These are phyloP conservation scores for Grallaria varia DNA, from an alignment of 2,113 vertebrate genomes.

Conservation along the genomic window DNA sequence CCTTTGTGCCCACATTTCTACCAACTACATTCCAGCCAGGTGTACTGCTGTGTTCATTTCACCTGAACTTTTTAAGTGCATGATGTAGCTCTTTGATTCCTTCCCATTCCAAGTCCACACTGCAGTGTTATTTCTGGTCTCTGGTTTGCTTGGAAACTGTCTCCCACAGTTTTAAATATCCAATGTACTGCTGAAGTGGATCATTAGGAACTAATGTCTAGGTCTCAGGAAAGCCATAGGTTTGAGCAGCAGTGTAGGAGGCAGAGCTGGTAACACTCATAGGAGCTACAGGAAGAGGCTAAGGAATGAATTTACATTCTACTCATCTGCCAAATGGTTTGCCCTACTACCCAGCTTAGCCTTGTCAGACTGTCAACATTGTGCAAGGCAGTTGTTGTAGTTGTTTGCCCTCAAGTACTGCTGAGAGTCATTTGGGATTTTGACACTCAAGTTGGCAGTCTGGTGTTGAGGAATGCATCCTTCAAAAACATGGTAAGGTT, in stretches of 20 bases:
- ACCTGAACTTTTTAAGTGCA: background rate
- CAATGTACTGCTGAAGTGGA: background rate
- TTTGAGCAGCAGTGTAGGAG: background rate
- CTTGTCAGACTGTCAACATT: background rate
- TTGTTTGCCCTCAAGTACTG: background rate
- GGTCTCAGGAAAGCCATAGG: background rate
- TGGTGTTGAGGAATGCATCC: background rate
- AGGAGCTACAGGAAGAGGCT: background rate
- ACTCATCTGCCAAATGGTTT: background rate
- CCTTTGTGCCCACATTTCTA: background rate
- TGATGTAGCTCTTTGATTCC: background rate
- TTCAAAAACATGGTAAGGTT: background rate
- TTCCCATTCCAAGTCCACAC: background rate
- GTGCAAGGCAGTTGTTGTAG: background rate
- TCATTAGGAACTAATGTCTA: background rate
- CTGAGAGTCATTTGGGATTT: background rate
- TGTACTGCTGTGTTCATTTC: background rate
- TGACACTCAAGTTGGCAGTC: background rate
- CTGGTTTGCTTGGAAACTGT: background rate
- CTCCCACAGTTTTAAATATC: background rate
- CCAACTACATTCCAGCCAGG: background rate
- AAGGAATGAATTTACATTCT: background rate
- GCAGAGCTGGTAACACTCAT: background rate
- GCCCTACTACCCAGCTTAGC: background rate
- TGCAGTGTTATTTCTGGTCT: background rate